Percentiles rank a stretch among this genome's conserved stretches.
Evolutionary conservation across 2,113 vertebrate species (phyloP).

Genomic region (Cyprinus carpio): DNA sequence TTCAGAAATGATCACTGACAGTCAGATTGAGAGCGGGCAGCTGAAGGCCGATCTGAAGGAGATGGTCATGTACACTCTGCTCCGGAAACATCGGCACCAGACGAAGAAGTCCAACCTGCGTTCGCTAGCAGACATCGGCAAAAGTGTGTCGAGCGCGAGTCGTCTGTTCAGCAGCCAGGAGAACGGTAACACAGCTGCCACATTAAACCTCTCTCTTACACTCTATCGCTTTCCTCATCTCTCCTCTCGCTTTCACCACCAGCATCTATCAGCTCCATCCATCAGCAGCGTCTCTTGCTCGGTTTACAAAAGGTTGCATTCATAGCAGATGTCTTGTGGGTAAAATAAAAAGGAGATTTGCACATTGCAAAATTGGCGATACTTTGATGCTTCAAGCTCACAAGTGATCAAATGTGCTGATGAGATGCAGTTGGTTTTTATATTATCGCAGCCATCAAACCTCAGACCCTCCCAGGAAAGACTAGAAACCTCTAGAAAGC

Average conservation of each 20-base stretch:
- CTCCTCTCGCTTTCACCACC: background rate
- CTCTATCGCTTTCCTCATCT: background rate
- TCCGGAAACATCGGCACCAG: conserved; percentile 94
- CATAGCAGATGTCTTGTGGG: background rate
- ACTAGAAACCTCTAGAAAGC: background rate
- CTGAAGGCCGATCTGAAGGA: conserved; percentile 90
- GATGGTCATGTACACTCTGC: conserved; percentile 90
- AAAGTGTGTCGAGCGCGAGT: conserved; percentile 98
- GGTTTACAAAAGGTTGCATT: background rate
- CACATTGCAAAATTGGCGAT: background rate
- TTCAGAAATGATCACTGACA: conserved; percentile 89
- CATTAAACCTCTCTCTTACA: background rate
- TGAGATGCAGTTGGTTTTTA: background rate
- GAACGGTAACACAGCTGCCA: conserved; percentile 78
- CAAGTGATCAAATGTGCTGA: background rate
- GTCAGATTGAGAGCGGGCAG: conserved; percentile 87
- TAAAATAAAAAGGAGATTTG: background rate
- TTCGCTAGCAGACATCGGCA: conserved; percentile 96
- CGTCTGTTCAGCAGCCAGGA: conserved; percentile 92
- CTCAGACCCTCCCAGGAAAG: conserved; percentile 4
- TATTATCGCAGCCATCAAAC: background rate
- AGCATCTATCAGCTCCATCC: conserved; percentile 10
- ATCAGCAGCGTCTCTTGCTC: conserved; percentile 3
- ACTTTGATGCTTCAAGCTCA: background rate
- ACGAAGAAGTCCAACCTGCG: conserved; percentile 99